Evolutionary conservation across 2,888 invertebrate species (phyloP).

Genomic region (Meiosimyza decipiens): DNA sequence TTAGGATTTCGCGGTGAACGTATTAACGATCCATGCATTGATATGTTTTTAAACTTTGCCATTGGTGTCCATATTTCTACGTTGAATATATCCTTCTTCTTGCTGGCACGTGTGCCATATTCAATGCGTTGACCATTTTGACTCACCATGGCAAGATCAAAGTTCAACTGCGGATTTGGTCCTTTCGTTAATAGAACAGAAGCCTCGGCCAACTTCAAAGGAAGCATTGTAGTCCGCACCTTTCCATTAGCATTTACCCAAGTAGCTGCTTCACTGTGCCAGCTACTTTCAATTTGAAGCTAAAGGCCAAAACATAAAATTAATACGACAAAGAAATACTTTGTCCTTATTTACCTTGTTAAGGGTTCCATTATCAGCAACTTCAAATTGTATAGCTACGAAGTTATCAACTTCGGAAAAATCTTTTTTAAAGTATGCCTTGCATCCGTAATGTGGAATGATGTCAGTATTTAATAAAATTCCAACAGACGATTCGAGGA

Average conservation of each 20-base stretch:
- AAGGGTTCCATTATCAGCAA: slow-evolving; percentile 70
- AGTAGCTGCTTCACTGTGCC: slow-evolving; percentile 68
- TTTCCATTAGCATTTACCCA: slow-evolving; percentile 68
- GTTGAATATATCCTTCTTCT: slow-evolving; percentile 60
- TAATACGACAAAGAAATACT: not conserved
- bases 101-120: slow-evolving; percentile 60
- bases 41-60: slow-evolving; percentile 61
- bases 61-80: slow-evolving; percentile 65
- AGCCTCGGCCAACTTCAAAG: slow-evolving; percentile 56
- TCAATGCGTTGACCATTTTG: slow-evolving; percentile 54
- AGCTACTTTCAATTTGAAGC: slow-evolving; percentile 63
- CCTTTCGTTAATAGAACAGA: slow-evolving; percentile 56
- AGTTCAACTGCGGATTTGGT: slow-evolving; percentile 54
- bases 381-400: slow-evolving; percentile 73
- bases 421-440: slow-evolving; percentile 76
- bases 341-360: slow-evolving; percentile 68
- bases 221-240: slow-evolving; percentile 61
- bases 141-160: slow-evolving; percentile 57
- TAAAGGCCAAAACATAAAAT: slow-evolving; percentile 34
- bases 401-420: slow-evolving; percentile 74
- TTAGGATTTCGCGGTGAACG: slow-evolving; percentile 47
- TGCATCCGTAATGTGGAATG: slow-evolving; percentile 74
- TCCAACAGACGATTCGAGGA: slow-evolving; percentile 73
- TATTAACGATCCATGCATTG: slow-evolving; percentile 61
- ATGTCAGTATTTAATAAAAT: slow-evolving; percentile 74